These are phyloP conservation scores for Piscicola geometra DNA, from an alignment of 2,888 invertebrate species.

Conservation along the genomic window DNA sequence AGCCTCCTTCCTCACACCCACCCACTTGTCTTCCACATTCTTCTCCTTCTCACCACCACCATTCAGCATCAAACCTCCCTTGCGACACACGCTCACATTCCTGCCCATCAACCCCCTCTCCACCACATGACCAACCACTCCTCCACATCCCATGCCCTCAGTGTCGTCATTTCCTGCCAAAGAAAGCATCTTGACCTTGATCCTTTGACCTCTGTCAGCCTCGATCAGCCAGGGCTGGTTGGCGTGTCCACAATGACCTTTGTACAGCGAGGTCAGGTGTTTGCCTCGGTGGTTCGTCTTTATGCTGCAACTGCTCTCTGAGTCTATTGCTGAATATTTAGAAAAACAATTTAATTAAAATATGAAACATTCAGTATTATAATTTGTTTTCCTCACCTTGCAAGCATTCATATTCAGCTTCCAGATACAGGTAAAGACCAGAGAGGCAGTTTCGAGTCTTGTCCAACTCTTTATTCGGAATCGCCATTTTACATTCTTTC, in stretches of 20 bases:
- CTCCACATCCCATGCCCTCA: not conserved
- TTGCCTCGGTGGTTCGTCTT: not conserved
- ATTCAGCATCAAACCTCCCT: not conserved
- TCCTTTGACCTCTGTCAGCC: conserved; percentile 3
- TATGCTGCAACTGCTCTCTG: not conserved
- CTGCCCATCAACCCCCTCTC: not conserved
- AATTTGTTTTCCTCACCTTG: not conserved
- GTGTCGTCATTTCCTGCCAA: not conserved
- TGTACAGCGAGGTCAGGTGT: conserved; percentile 9
- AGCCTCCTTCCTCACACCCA: no score
- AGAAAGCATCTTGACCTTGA: not conserved
- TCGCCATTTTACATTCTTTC: not conserved
- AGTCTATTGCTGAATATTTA: not conserved
- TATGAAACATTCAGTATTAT: no score
- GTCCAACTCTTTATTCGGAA: not conserved
- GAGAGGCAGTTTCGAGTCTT: conserved; percentile 7
- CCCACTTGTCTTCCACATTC: not conserved
- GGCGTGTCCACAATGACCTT: not conserved
- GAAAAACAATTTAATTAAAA: not conserved
- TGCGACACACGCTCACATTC: not conserved
- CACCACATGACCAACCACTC: not conserved
- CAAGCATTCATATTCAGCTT: conserved; percentile 28
- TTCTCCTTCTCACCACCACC: not conserved
- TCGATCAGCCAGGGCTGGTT: not conserved
- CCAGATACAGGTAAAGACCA: conserved; percentile 21